These are phyloP conservation scores for Ceraclea dissimilis DNA, from an alignment of 2,888 invertebrate species.

Conservation along the genomic window DNA sequence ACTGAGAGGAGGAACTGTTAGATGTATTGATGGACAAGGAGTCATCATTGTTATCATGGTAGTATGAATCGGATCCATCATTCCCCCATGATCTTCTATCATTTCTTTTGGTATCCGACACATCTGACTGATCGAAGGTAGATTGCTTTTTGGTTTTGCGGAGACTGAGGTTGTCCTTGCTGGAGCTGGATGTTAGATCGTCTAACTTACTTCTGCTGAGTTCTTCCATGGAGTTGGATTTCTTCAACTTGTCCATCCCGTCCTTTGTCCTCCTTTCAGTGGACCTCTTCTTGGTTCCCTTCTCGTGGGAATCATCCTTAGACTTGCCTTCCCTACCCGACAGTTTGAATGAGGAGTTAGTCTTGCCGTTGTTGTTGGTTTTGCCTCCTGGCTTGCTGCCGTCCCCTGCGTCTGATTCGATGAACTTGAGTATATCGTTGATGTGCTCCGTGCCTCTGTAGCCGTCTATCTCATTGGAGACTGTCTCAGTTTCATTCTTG, in stretches of 20 bases:
- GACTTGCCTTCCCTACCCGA: constrained; percentile 19
- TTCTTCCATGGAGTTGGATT: constrained; percentile 75
- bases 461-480: constrained; percentile 63
- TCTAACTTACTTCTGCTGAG: constrained; percentile 69
- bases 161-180: constrained; percentile 32
- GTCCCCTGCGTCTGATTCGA: constrained; percentile 54
- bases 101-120: constrained; percentile 30
- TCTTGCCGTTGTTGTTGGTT: constrained; percentile 33
- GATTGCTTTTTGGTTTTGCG: constrained; percentile 27
- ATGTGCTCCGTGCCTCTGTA: constrained; percentile 68
- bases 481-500: constrained; percentile 48
- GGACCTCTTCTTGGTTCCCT: constrained; percentile 45
- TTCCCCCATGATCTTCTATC: constrained; percentile 63
- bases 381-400: constrained; percentile 28
- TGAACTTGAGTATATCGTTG: constrained; percentile 69
- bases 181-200: constrained; percentile 50
- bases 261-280: constrained; percentile 38
- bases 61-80: constrained; percentile 50
- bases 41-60: constrained; percentile 33
- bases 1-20: constrained; percentile 14
- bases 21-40: constrained; percentile 14
- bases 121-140: constrained; percentile 29
- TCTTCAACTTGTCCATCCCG: constrained; percentile 42
- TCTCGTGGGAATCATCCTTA: constrained; percentile 34
- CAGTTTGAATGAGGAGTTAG: constrained; percentile 7